A percentile compares a stretch with the other conserved stretches of the same genome.
These are phyloP conservation scores for Acanthis flammea DNA, from an alignment of 2,797 vertebrate genomes.

Conservation along the genomic window DNA sequence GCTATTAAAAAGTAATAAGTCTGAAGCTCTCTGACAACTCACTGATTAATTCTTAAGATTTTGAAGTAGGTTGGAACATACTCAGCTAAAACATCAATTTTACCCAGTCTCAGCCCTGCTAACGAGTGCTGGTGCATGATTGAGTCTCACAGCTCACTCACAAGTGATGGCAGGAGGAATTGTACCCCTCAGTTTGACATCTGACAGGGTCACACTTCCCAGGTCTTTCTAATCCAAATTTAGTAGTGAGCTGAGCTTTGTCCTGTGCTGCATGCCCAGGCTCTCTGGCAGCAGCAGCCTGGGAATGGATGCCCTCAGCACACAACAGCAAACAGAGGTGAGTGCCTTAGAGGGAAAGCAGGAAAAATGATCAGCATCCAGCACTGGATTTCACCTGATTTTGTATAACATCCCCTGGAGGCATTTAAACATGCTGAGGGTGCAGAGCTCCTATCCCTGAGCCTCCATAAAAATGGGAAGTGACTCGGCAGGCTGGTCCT, in stretches of 20 bases:
- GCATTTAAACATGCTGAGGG: background rate
- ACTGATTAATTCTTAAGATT: conserved; percentile 57
- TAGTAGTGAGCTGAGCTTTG: background rate
- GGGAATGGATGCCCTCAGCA: background rate
- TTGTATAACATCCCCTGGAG: background rate
- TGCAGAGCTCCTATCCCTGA: background rate
- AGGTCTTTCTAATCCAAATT: background rate
- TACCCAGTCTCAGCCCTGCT: background rate
- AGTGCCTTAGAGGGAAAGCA: background rate
- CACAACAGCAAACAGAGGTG: background rate
- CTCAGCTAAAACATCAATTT: conserved; percentile 23
- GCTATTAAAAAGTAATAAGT: conserved; percentile 65
- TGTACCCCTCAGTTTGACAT: background rate
- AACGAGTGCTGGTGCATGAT: rapidly evolving
- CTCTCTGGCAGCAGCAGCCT: background rate
- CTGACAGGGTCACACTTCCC: background rate
- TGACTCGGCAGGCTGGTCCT: background rate
- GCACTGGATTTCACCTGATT: background rate
- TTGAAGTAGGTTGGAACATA: conserved; percentile 5
- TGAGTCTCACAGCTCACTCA: background rate
- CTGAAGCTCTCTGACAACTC: conserved; percentile 49
- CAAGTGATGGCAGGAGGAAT: rapidly evolving
- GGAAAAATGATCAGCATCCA: background rate
- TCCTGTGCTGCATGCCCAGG: background rate
- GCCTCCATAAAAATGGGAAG: background rate